Percentiles rank a stretch among this genome's conserved stretches.
These are phyloP conservation scores for Schizotus pectinicornis DNA, from an alignment of 2,888 invertebrate species.

Conservation along the genomic window DNA sequence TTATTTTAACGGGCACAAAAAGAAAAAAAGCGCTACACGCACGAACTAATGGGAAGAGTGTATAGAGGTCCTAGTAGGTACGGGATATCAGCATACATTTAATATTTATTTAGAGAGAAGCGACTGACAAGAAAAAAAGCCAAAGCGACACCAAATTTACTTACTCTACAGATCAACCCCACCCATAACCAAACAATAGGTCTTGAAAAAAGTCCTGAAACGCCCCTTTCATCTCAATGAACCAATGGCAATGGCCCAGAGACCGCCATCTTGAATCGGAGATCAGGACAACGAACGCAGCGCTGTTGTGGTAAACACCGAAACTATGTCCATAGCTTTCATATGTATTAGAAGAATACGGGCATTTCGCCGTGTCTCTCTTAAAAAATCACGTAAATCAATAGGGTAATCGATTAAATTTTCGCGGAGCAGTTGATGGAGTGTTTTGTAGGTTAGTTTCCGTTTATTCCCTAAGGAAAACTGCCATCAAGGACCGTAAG, in stretches of 20 bases:
- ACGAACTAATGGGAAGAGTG: background rate
- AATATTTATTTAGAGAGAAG: slow-evolving; percentile 51
- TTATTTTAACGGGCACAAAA: no score
- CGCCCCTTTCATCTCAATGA: slow-evolving; percentile 41
- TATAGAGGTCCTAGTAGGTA: slow-evolving; percentile 20
- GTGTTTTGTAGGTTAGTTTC: slow-evolving; percentile 35
- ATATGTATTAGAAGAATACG: slow-evolving; percentile 47
- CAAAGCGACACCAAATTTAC: slow-evolving; percentile 45
- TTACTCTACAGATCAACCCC: slow-evolving; percentile 37
- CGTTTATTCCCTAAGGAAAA: background rate
- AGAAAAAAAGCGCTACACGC: no score
- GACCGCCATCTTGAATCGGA: slow-evolving; percentile 52
- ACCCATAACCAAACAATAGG: slow-evolving; percentile 32
- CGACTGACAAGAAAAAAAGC: slow-evolving; percentile 37
- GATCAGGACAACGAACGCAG: slow-evolving; percentile 44
- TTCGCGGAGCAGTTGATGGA: slow-evolving; percentile 23
- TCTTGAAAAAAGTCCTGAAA: slow-evolving; percentile 32
- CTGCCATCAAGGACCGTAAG: slow-evolving; percentile 17
- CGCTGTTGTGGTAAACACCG: slow-evolving; percentile 47
- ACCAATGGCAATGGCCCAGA: slow-evolving; percentile 44
- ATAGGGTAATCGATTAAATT: slow-evolving; percentile 46
- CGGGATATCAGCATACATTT: slow-evolving; percentile 54
- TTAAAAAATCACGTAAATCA: slow-evolving; percentile 52
- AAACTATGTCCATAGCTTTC: slow-evolving; percentile 50
- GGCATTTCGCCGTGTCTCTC: slow-evolving; percentile 49